phyloP scores from a whole-genome alignment of 2,797 vertebrate genomes.

The Silurus lanzhouensis region DNA sequence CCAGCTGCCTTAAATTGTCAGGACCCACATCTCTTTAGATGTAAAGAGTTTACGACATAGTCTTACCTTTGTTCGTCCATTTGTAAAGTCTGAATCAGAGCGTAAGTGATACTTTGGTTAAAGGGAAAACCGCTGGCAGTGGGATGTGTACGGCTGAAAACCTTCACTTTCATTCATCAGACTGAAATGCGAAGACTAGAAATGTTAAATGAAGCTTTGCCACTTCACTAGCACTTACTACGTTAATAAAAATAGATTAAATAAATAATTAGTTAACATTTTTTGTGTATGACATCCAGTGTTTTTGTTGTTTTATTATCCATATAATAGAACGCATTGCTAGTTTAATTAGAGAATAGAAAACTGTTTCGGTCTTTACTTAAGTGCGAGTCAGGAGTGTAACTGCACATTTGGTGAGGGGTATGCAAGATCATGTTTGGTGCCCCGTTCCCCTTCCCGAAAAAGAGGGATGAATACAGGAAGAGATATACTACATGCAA shows the following conservation, averaged over 20 bases:
- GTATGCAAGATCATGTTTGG: no score
- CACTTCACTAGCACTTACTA: not conserved
- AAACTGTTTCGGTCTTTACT: not conserved
- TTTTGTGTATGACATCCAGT: not conserved
- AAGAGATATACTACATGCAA: no score
- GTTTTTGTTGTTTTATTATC: not conserved
- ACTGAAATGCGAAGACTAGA: not conserved
- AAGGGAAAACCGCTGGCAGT: not conserved
- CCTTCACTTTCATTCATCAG: not conserved
- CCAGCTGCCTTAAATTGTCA: constrained; percentile 29
- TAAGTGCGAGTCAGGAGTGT: not conserved
- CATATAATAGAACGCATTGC: not conserved
- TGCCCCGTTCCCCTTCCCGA: no score
- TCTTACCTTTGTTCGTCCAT: constrained; percentile 40
- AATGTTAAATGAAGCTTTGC: not conserved
- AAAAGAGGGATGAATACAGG: no score
- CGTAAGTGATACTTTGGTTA: not conserved
- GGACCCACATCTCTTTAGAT: constrained; percentile 27
- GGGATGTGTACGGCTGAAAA: not conserved
- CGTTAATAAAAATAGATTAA: not conserved
- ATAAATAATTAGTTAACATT: not conserved
- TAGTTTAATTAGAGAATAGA: not conserved
- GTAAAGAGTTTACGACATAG: constrained; percentile 44
- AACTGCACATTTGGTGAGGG: no score
- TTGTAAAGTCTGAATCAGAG: constrained; percentile 5